Conservation (phyloP, 1,140 invertebrate species). For the Habropoda laboriosa region DNA sequence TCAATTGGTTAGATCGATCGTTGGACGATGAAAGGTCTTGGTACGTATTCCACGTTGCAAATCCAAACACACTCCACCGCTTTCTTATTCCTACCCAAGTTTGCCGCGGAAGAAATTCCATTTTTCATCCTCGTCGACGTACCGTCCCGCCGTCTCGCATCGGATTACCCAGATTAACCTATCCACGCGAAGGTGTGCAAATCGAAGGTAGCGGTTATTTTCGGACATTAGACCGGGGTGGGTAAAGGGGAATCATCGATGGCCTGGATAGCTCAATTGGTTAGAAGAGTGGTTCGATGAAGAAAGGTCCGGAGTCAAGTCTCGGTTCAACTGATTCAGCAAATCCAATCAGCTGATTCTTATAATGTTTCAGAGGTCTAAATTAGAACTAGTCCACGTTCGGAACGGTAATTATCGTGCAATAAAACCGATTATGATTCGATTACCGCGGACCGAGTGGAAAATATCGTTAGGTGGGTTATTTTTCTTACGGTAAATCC, state of each 20-base stretch:
- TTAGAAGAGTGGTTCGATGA: slow-evolving; percentile 17
- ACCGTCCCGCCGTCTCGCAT: no score
- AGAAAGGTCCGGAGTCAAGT: slow-evolving; percentile 28
- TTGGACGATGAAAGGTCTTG: slow-evolving; percentile 16
- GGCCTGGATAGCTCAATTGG: slow-evolving; percentile 34
- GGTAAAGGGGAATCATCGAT: not conserved
- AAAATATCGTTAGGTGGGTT: no score
- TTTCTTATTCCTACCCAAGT: no score
- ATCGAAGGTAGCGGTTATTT: not conserved
- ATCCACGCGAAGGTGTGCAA: no score
- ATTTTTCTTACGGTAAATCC: no score
- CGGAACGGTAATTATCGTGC: not conserved
- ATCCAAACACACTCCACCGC: no score
- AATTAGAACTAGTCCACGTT: slow-evolving; percentile 13
- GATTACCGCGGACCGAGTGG: no score
- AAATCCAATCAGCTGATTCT: slow-evolving; percentile 28
- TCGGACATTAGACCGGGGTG: not conserved
- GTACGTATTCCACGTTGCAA: not conserved
- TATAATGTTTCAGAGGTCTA: not conserved
- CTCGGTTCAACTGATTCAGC: slow-evolving; percentile 31
- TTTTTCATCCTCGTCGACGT: no score
- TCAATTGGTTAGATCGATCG: slow-evolving; percentile 34
- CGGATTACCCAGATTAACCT: no score
- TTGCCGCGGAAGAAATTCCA: no score
- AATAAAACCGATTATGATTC: not conserved